A percentile compares a stretch with the other conserved stretches of the same genome.
These are phyloP conservation scores for Drepanosiphum platanoidis DNA, from an alignment of 2,888 invertebrate species.

Conservation along the genomic window DNA sequence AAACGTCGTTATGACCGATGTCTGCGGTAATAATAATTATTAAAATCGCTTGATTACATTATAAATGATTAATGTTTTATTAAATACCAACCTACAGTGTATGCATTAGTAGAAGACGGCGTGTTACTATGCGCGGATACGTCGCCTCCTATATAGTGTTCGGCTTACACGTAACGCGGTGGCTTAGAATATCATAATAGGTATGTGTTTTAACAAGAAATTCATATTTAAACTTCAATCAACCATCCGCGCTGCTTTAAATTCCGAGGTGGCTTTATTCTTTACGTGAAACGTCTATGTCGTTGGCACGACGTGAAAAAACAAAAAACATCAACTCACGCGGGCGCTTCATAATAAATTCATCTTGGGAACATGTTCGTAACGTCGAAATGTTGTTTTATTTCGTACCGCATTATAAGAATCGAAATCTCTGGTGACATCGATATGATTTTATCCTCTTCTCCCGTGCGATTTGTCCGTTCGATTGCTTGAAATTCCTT, in stretches of 20 bases:
- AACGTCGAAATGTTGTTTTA: too few relatives aligned
- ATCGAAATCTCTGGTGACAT: too few relatives aligned
- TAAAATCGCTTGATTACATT: not conserved
- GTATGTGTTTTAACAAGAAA: constrained; percentile 3
- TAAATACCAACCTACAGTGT: not conserved
- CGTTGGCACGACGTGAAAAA: too few relatives aligned
- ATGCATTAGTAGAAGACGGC: not conserved
- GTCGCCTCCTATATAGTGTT: not conserved
- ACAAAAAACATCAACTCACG: too few relatives aligned
- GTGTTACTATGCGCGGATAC: not conserved
- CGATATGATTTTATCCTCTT: too few relatives aligned
- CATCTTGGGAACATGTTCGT: too few relatives aligned
- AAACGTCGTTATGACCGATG: not conserved
- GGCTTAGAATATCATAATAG: constrained; percentile 4
- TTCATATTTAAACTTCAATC: constrained; percentile 24
- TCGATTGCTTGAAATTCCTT: too few relatives aligned
- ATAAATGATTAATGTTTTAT: not conserved
- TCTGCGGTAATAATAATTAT: too few relatives aligned
- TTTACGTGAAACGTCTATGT: too few relatives aligned
- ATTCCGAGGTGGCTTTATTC: not conserved
- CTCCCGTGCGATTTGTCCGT: too few relatives aligned
- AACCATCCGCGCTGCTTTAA: not conserved
- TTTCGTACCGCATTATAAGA: too few relatives aligned
- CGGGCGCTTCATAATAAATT: too few relatives aligned
- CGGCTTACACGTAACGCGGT: not conserved